These are phyloP conservation scores for Parnassius mnemosyne DNA, from an alignment of 2,888 invertebrate genomes.

Conservation along the genomic window DNA sequence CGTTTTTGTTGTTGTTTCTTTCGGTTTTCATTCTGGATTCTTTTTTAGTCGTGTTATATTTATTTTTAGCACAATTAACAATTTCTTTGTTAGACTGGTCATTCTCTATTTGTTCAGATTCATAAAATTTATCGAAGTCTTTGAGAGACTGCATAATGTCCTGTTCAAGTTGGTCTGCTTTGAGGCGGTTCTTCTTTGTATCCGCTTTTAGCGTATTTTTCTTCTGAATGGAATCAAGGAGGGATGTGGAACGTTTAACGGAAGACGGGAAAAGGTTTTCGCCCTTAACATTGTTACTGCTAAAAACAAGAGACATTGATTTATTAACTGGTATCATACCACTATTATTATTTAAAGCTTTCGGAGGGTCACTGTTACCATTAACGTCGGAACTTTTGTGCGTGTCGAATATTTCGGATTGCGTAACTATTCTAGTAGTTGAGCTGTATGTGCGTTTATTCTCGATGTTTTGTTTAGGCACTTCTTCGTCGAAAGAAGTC, in stretches of 20 bases:
- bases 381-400: slow-evolving; percentile 57
- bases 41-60: slow-evolving; percentile 52
- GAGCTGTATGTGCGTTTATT: slow-evolving; percentile 73
- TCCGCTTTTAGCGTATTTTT: slow-evolving; percentile 57
- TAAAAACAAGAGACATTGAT: slow-evolving; percentile 80
- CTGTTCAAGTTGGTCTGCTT: slow-evolving; percentile 71
- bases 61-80: slow-evolving; percentile 41
- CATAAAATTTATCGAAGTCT: slow-evolving; percentile 75
- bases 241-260: slow-evolving; percentile 79
- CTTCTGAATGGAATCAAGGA: slow-evolving; percentile 77
- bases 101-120: slow-evolving; percentile 60
- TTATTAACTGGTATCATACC: slow-evolving; percentile 73
- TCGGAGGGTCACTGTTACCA: slow-evolving; percentile 61
- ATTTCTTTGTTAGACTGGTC: slow-evolving; percentile 50
- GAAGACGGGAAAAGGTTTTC: slow-evolving; percentile 74
- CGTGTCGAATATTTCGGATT: slow-evolving; percentile 57
- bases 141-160: slow-evolving; percentile 76
- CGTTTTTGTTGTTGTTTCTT: slow-evolving; percentile 58
- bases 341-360: slow-evolving; percentile 50
- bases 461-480: slow-evolving; percentile 65
- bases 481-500: slow-evolving; percentile 84
- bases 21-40: slow-evolving; percentile 54
- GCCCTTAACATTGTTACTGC: slow-evolving; percentile 73
- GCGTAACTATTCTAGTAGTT: slow-evolving; percentile 70
- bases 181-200: slow-evolving; percentile 63